These are phyloP conservation scores for Melospiza melodia DNA, from an alignment of 2,113 vertebrate species.

Conservation along the genomic window DNA sequence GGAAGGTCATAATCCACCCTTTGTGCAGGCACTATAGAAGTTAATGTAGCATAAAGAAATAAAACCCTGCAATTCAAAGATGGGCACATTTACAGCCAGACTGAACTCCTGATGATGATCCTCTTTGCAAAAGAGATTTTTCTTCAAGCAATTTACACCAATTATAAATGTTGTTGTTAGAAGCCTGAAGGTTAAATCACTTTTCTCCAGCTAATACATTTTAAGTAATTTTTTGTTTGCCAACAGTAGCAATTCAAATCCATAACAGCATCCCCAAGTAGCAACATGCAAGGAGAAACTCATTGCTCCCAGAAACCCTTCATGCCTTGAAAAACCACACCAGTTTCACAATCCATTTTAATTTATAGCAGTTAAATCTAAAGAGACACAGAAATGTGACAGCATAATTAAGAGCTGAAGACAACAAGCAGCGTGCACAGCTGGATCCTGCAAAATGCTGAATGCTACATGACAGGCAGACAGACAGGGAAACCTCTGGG, in stretches of 20 bases:
- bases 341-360: background rate
- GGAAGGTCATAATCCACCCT: background rate
- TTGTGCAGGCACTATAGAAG: background rate
- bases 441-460: background rate
- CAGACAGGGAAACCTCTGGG: background rate
- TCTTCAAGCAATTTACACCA: constrained; percentile 13
- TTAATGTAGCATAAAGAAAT: constrained; percentile 2
- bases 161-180: background rate
- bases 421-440: rapidly evolving
- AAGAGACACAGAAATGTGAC: background rate
- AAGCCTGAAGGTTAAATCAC: constrained; percentile 7
- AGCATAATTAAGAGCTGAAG: background rate
- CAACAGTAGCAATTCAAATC: background rate
- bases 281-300: background rate
- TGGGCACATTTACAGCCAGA: background rate
- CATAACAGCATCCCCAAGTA: background rate
- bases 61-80: background rate
- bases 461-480: rapidly evolving
- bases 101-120: constrained; percentile 21
- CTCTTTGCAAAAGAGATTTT: constrained; percentile 6
- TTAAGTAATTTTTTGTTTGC: background rate
- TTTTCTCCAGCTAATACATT: constrained; percentile 1
- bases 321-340: background rate
- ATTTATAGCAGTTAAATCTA: background rate
- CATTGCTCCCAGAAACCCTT: background rate